phyloP scores from a whole-genome alignment of 2,888 invertebrate species.

The Nemoura dubitans region DNA sequence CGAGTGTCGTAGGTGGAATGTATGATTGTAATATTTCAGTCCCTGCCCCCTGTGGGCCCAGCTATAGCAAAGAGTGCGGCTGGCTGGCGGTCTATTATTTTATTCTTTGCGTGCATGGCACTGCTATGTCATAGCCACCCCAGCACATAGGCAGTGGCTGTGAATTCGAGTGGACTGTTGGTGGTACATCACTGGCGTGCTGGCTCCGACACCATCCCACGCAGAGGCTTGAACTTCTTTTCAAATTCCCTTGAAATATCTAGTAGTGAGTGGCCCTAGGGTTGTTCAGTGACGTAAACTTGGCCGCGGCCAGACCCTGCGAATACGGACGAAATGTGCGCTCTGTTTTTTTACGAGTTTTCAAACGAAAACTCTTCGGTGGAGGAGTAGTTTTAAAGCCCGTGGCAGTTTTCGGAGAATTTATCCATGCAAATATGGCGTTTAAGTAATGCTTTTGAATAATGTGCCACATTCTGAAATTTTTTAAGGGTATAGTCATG shows the following conservation, averaged over 20 bases:
- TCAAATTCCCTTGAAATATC: background rate
- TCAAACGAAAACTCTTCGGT: background rate
- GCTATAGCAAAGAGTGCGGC: background rate
- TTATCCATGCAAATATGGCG: background rate
- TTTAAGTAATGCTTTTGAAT: background rate
- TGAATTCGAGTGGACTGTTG: background rate
- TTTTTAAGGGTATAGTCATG: background rate
- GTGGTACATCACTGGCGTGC: background rate
- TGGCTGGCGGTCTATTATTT: background rate
- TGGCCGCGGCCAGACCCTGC: background rate
- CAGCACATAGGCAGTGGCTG: background rate
- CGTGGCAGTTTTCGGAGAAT: background rate
- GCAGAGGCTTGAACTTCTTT: background rate
- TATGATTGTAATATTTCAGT: conserved; percentile 22
- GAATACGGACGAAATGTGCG: too few relatives aligned
- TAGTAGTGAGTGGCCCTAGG: background rate
- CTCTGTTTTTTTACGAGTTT: background rate
- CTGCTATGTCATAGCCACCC: background rate
- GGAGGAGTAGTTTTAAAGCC: background rate
- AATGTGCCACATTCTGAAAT: background rate
- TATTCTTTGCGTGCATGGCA: background rate
- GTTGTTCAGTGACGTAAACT: background rate
- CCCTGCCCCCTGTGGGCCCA: background rate
- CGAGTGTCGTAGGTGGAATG: conserved; percentile 13
- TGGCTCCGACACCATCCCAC: background rate